Base-by-base conservation (phyloP, 1,140 invertebrate species). In the Sinella curviseta region DNA sequence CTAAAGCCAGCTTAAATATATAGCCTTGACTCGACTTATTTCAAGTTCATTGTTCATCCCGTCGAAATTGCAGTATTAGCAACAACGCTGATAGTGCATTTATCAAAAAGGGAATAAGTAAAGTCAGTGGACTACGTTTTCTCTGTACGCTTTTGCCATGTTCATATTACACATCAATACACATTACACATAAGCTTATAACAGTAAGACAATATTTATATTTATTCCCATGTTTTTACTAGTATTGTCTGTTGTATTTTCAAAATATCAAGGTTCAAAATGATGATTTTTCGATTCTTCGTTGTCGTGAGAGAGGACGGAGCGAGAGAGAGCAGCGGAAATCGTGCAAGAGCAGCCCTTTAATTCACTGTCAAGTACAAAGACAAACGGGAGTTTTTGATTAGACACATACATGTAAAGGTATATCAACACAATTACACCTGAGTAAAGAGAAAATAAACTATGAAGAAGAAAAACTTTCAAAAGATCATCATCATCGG, bases 351-450 rank as follows among this genome's bases (percentile, higher is more conserved):
- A 14, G 8, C 20, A 48, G 20, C 39, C 57, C 24, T 26, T 65
- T n/a, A 65, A 33, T 70, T 70, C 31, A 70, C 65, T 70, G 65
- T 70, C 65, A 70, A 70, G 65, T 14, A 60, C 55, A 60, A n/a
- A n/a, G n/a, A 48, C 8, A 33, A 70, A 70, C 65, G 65, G 65
- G 65, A 70, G 65, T 70, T 70, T 70, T 60, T 70, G n/a, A n/a
- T n/a, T n/a, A n/a, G n/a, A n/a, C n/a, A n/a, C n/a, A n/a, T n/a
- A n/a, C n/a, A n/a, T n/a, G n/a, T n/a, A n/a, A n/a, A n/a, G n/a
- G n/a, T n/a, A n/a, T n/a, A n/a, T n/a, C n/a, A n/a, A n/a, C n/a
- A n/a, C n/a, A n/a, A n/a, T n/a, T n/a, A n/a, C n/a, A n/a, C n/a
- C n/a, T n/a, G n/a, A n/a, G n/a, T n/a, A n/a, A n/a, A 70, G 65